Base-by-base conservation (phyloP, 2,888 invertebrate species). In the Drosophila anomelani region DNA sequence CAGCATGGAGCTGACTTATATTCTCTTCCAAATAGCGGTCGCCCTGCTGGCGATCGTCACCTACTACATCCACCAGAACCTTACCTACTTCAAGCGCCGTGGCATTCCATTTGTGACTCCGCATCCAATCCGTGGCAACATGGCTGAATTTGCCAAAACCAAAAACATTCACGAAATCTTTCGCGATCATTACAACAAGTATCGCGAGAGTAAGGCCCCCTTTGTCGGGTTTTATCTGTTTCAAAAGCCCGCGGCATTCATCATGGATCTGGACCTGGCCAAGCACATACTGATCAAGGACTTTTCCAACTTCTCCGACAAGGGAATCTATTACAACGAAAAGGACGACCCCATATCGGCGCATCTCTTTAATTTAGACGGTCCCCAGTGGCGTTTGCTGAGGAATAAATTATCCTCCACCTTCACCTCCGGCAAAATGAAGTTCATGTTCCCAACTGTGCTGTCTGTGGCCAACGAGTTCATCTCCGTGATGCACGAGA, bases 361-460 rank as follows among this genome's bases (percentile, higher is more conserved):
- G 0, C 88, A 91, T 72, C 73, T 93, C 12, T 89, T 92, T 53
- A 63, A 84, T 12, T 62, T 92, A 58, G 91, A 91, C 12, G 93
- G 93, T 2, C 67, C 76, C 1, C 80, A 81, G 29, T 94, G 94
- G 94, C 92, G 91, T 67, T 77, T 86, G 9, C 79, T 93, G 47
- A 82, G 94, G 15, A 77, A 89, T 4, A 93, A 93, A 47, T 54
- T 94, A 43, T 92, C 93, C 1, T 93, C 93, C 3, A 92, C 93
- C 0, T 94, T 93, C 74, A 93, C 93, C 0, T 91, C 93, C 0
- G 93, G 93, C 20, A 93, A 93, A 83, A 92, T 93, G 89, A 93
- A 92, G 77, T 81, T 76, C 55, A 93, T 93, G 93, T 93, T 91
- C 64, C 85, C 89, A 1, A 88, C 90, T 0, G 80, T 93, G 13